Base-by-base conservation (phyloP, 92 coral and sea anemone genomes). In the Paragorgia papillata region DNA sequence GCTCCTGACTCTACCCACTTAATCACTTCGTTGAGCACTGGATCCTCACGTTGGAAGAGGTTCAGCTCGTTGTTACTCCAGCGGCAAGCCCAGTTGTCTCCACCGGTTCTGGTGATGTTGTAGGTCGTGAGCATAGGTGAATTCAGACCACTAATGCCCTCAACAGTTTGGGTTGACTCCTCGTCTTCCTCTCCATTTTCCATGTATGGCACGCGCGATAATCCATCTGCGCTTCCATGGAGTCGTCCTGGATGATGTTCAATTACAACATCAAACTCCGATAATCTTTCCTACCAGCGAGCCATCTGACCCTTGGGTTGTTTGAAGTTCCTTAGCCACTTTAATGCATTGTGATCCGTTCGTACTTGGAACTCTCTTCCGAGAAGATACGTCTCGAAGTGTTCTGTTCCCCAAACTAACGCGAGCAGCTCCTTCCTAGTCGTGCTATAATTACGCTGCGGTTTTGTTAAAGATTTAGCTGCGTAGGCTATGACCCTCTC, bases 251-350 rank as follows among this genome's bases (percentile, higher is more conserved):
- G 69, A 21, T 27, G 33, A 26, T 63, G 69, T 39, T 63, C 1
- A 48, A 63, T 63, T 3, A 48, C 31, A 14, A 63, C 31, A 48
- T 63, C 6, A 25, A 63, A 63, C 41, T 21, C 69, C 0, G n/a
- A n/a, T n/a, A 60, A 60, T 15, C 66, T 29, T n/a, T 60, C 66
- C 1, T 35, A 25, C 39, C 57, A 55, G 5, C 48, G 66, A 46
- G 49, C 62, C 40, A 37, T 49, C 68, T 39, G 56, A 35, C 34
- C 69, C 37, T 25, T 69, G 37, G 54, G 74, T 67, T 22, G 56
- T 61, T 84, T 78, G 33, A 79, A 79, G 25, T 32, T 79, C 57
- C 30, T 30, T 9, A 83, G 79, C 87, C 87, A 67, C 73, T 29
- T 39, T 10, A 76, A 33, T 15, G 80, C 53, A 9, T 56, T 24